Evolutionary conservation across 2,113 vertebrate species (phyloP), one percentile per base, ranked within the genome.

Genomic region (Mesocricetus auratus): DNA sequence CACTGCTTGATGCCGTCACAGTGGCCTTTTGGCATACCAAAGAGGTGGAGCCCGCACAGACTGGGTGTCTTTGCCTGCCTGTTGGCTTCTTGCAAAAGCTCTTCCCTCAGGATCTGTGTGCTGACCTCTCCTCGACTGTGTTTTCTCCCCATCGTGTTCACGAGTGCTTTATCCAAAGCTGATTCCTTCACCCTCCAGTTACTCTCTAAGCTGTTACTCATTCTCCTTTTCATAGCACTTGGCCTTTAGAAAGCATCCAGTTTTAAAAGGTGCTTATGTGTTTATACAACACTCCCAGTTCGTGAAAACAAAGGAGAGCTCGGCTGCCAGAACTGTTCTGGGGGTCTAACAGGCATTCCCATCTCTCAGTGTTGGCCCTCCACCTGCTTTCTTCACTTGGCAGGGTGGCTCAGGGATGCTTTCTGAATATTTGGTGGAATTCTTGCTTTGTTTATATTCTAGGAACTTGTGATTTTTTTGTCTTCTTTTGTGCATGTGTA

Each of bases 371-470:
- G n/a, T n/a, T n/a, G 16, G 8, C 4, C 10, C 19, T 73, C 16
- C 29, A 62, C 89, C 60, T 8, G 8, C 47, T 42, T 39, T 87
- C n/a, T 29, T 82, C 77, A 9, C 36, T 62, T 69, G 36, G 33
- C 4, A 31, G 45, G n/a, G 17, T 81, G 75, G 77, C 74, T 95
- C 64, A 89, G 75, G 29, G 50, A 86, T 69, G 39, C 33, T 85
- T 78, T 53, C 73, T 85, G 62, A 93, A 24, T 85, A 60, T 85
- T 89, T 92, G 31, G 77, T 85, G 64, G 8, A 92, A 89, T 13
- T 42, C 68, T 88, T 97, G 85, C 83, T 95, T 92, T 96, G 15
- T 19, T 92, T 95, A 92, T 88, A 92, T 92, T 94, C 17, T 64
- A 79, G 81, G 75, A 94, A 19, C 45, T 62, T 62, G 66, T 2